phyloP scores from a whole-genome alignment of 2,797 vertebrate species.

The Sebastes cheni region DNA sequence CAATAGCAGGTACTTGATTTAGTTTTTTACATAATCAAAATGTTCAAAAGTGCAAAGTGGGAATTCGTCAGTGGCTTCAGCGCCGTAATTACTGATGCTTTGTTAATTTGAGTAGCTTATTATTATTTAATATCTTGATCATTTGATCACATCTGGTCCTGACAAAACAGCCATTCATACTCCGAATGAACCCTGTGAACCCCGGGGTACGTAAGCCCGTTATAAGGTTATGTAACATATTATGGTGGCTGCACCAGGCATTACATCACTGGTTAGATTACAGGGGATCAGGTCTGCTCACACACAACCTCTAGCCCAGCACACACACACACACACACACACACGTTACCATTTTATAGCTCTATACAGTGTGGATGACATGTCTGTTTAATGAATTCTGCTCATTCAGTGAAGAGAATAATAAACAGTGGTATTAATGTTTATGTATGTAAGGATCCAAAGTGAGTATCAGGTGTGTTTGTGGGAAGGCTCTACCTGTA shows the following conservation, averaged over 20 bases:
- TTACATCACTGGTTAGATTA: constrained; percentile 76
- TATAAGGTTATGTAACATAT: constrained; percentile 75
- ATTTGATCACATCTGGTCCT: constrained; percentile 17
- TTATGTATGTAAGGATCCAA: neutral
- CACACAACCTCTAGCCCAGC: constrained; percentile 39
- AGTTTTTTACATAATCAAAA: neutral
- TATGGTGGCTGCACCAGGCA: constrained; percentile 62
- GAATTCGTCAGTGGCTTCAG: neutral
- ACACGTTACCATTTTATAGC: constrained; percentile 20
- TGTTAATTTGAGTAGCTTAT: neutral
- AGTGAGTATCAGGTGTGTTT: constrained; percentile 10
- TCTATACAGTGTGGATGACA: constrained; percentile 20
- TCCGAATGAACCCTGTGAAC: constrained; percentile 65
- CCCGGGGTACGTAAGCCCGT: constrained; percentile 57
- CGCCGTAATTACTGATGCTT: neutral
- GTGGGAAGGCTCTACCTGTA: constrained; percentile 4
- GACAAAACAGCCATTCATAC: constrained; percentile 53
- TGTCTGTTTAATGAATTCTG: constrained; percentile 16
- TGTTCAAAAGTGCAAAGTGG: neutral
- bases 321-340: constrained; percentile 40
- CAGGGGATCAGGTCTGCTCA: constrained; percentile 67
- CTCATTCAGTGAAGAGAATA: constrained; percentile 22
- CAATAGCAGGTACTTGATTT: neutral
- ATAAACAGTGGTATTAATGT: constrained; percentile 9
- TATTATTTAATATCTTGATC: constrained; percentile 26